A percentile compares a stretch with the other conserved stretches of the same genome.
phyloP scores from a whole-genome alignment of 2,113 vertebrate genomes.

The Charina bottae region DNA sequence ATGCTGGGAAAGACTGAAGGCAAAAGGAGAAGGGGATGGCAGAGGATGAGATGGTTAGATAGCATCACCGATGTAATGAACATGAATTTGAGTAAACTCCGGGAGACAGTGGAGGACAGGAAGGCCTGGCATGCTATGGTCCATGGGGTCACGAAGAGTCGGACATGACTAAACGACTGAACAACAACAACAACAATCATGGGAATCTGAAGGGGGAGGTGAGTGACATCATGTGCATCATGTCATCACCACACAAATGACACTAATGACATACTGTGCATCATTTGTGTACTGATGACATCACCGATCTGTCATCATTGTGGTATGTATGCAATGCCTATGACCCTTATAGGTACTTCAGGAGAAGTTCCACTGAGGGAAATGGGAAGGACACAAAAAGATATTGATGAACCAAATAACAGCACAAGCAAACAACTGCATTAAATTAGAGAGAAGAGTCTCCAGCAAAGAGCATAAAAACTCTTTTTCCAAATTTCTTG shows the following conservation, averaged over 20 bases:
- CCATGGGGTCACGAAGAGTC: too few relatives aligned
- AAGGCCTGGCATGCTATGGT: too few relatives aligned
- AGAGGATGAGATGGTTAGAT: too few relatives aligned
- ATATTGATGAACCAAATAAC: background rate
- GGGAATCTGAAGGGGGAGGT: background rate
- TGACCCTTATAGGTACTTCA: background rate
- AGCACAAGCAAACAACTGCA: background rate
- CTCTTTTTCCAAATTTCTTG: conserved; percentile 29
- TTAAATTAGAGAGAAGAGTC: conserved; percentile 6
- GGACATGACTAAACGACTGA: too few relatives aligned
- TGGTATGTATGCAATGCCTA: background rate
- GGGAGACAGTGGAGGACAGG: too few relatives aligned
- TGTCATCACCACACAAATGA: background rate
- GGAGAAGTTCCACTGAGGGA: background rate
- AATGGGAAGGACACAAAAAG: background rate
- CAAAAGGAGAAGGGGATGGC: too few relatives aligned
- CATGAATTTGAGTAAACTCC: too few relatives aligned
- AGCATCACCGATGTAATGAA: too few relatives aligned
- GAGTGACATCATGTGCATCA: background rate
- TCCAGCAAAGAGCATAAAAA: background rate
- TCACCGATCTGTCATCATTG: background rate
- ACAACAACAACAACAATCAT: too few relatives aligned
- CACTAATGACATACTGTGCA: background rate
- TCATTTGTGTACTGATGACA: background rate
- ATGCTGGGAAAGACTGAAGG: too few relatives aligned